phyloP scores from a whole-genome alignment of 2,113 vertebrate genomes.

The Pygathrix nemaeus region DNA sequence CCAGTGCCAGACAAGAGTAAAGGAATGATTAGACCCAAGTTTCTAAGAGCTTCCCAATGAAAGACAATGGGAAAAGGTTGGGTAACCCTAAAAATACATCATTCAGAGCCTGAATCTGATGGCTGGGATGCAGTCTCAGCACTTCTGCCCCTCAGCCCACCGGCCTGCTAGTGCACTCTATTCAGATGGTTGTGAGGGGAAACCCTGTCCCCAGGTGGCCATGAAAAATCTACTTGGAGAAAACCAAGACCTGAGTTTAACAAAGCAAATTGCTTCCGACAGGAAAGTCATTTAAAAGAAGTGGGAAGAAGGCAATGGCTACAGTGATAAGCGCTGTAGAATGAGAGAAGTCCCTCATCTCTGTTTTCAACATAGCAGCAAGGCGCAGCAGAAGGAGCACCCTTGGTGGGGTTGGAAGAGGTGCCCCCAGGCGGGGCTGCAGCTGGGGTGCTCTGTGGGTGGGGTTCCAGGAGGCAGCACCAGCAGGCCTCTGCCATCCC shows the following conservation, averaged over 20 bases:
- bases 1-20: background rate
- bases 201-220: background rate
- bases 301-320: background rate
- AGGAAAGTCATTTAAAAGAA: background rate
- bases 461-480: background rate
- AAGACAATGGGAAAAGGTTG: background rate
- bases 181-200: background rate
- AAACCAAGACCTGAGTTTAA: background rate
- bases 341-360: background rate
- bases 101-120: background rate
- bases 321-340: too few relatives aligned
- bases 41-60: background rate
- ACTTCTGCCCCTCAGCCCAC: background rate
- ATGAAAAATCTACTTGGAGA: background rate
- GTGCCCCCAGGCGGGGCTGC: background rate
- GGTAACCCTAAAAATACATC: background rate
- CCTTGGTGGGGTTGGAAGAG: background rate
- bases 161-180: background rate
- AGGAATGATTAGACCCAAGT: background rate
- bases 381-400: background rate
- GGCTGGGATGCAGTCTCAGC: background rate
- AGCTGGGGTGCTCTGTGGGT: fast-evolving
- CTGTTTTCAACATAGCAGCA: background rate
- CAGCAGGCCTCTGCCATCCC: background rate
- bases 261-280: background rate